These are phyloP conservation scores for Lordiphosa collinella DNA, from an alignment of 1,140 invertebrate species.

Conservation along the genomic window DNA sequence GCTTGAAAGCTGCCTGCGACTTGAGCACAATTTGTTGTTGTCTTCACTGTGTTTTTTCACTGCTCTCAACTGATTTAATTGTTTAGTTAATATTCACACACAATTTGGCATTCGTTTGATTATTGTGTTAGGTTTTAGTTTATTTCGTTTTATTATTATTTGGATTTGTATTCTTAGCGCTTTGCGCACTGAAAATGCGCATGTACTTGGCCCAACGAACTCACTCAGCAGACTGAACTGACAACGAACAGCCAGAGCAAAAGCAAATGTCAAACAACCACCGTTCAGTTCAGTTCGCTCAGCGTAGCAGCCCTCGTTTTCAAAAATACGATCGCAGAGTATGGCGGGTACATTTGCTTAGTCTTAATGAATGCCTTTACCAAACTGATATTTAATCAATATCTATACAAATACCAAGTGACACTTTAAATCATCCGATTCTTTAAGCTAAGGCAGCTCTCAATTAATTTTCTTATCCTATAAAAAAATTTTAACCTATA, in stretches of 20 bases:
- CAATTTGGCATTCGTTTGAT: slow-evolving; percentile 14
- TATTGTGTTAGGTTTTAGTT: slow-evolving; percentile 10
- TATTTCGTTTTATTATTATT: slow-evolving; percentile 20
- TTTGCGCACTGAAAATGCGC: slow-evolving; percentile 25
- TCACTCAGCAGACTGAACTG: slow-evolving; percentile 27
- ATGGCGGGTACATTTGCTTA: neutral
- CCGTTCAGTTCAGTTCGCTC: slow-evolving; percentile 6
- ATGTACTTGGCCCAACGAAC: slow-evolving; percentile 19
- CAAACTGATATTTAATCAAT: no score
- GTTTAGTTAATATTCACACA: slow-evolving; percentile 8
- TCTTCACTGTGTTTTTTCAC: slow-evolving; percentile 6
- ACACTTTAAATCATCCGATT: neutral
- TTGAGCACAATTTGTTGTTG: slow-evolving; percentile 1
- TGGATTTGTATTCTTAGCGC: slow-evolving; percentile 20
- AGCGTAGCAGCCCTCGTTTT: slow-evolving; percentile 49
- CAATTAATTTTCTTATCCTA: neutral
- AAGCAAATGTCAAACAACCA: slow-evolving; percentile 69
- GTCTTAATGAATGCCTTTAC: no score
- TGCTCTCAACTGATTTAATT: neutral
- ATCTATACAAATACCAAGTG: no score
- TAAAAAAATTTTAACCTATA: neutral
- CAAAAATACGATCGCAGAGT: slow-evolving; percentile 30
- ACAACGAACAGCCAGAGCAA: slow-evolving; percentile 41
- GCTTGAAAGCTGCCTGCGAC: no score
- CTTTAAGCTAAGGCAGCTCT: neutral